phyloP scores from a whole-genome alignment of 2,888 invertebrate species.

The Scotopteryx bipunctaria region DNA sequence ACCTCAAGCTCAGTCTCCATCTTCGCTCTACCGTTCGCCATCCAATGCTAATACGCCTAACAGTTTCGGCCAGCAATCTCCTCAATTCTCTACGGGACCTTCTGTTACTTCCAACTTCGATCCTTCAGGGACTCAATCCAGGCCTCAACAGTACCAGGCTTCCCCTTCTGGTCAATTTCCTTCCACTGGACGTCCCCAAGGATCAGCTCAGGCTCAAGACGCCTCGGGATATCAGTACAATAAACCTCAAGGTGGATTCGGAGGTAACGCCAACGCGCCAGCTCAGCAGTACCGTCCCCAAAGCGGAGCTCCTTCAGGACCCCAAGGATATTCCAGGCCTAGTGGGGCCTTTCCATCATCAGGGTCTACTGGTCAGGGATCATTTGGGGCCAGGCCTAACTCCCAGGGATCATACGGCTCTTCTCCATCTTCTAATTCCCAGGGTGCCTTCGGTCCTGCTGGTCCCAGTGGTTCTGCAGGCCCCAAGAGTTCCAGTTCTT shows the following conservation, averaged over 20 bases:
- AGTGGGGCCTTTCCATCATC: slow-evolving; percentile 18
- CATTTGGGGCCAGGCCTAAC: slow-evolving; percentile 21
- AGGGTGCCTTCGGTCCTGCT: slow-evolving; percentile 25
- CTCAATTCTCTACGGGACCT: slow-evolving; percentile 6
- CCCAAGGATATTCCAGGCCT: slow-evolving; percentile 29
- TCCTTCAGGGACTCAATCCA: slow-evolving; percentile 23
- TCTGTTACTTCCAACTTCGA: slow-evolving; percentile 23
- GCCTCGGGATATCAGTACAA: slow-evolving; percentile 49
- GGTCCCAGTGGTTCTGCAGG: slow-evolving; percentile 24
- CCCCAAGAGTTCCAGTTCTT: slow-evolving; percentile 30
- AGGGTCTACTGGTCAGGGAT: slow-evolving; percentile 10
- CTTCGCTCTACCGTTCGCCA: slow-evolving; percentile 27
- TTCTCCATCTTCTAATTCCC: slow-evolving; percentile 10
- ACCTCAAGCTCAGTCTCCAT: slow-evolving; percentile 34
- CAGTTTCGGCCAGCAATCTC: slow-evolving; percentile 11
- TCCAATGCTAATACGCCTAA: slow-evolving; percentile 1
- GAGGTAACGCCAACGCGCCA: slow-evolving; percentile 8
- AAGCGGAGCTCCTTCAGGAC: slow-evolving; percentile 22
- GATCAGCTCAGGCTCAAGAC: slow-evolving; percentile 36
- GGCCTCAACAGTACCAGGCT: slow-evolving; percentile 39
- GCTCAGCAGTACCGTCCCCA: slow-evolving; percentile 30
- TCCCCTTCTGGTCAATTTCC: slow-evolving; percentile 32
- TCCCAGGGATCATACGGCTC: slow-evolving; percentile 34
- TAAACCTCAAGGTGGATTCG: slow-evolving; percentile 40
- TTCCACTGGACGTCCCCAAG: slow-evolving; percentile 32